These are phyloP conservation scores for Macropis europaea DNA, from an alignment of 2,888 invertebrate species.

Conservation along the genomic window DNA sequence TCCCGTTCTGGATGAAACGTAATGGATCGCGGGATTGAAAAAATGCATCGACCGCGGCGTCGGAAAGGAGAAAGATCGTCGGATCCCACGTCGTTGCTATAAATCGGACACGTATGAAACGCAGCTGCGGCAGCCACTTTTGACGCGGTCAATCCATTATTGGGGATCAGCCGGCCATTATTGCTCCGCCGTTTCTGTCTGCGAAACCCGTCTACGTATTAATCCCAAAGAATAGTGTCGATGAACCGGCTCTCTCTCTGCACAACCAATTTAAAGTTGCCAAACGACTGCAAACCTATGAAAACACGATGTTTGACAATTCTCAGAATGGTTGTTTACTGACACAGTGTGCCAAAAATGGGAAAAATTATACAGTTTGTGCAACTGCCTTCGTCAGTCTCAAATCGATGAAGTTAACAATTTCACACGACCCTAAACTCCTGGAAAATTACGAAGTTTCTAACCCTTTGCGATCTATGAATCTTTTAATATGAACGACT, in stretches of 20 bases:
- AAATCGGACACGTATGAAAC: constrained; percentile 34
- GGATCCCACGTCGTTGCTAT: constrained; percentile 6
- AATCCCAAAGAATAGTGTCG: background rate
- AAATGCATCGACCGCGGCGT: background rate
- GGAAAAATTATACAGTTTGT: no score
- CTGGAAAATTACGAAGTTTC: no score
- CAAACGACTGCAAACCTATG: no score
- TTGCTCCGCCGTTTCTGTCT: background rate
- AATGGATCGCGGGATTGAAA: constrained; percentile 17
- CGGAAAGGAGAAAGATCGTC: constrained; percentile 3
- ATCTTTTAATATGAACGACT: no score
- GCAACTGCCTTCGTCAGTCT: no score
- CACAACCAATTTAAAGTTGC: no score
- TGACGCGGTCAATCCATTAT: constrained; percentile 50
- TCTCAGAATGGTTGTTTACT: no score
- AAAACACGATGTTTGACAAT: no score
- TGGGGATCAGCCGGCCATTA: constrained; percentile 33
- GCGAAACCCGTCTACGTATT: background rate
- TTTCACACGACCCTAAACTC: no score
- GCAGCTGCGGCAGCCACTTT: constrained; percentile 6
- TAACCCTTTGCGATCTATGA: no score
- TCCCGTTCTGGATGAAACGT: background rate
- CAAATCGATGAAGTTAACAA: no score
- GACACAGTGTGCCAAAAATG: no score
- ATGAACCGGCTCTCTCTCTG: background rate